Evolutionary conservation across 2,888 invertebrate species (phyloP).

Genomic region (Polietes domitor): DNA sequence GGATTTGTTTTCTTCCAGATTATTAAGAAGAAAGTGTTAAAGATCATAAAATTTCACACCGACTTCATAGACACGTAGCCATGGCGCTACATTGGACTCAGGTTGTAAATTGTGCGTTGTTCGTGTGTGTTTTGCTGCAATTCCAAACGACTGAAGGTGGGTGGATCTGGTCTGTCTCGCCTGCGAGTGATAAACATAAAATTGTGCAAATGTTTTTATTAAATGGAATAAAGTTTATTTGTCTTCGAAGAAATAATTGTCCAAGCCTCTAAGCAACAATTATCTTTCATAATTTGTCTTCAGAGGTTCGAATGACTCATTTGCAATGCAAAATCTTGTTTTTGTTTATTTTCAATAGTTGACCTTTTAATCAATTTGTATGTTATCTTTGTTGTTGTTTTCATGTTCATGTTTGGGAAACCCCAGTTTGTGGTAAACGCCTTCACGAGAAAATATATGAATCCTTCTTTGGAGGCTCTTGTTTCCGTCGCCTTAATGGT

Average conservation of each 20-base stretch:
- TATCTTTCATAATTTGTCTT: too few relatives aligned
- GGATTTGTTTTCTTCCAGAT: slow-evolving; percentile 34
- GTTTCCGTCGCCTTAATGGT: slow-evolving; percentile 95
- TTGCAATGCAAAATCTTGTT: not conserved
- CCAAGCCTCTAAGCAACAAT: not conserved
- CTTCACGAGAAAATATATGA: slow-evolving; percentile 92
- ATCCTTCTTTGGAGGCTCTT: slow-evolving; percentile 87
- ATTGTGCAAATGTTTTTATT: not conserved
- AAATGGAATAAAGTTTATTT: too few relatives aligned
- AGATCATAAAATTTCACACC: slow-evolving; percentile 33
- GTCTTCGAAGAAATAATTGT: not conserved
- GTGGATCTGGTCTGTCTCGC: slow-evolving; percentile 27
- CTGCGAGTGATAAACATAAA: not conserved
- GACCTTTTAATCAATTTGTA: slow-evolving; percentile 16
- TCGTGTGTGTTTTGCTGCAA: slow-evolving; percentile 50
- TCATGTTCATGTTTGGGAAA: slow-evolving; percentile 25
- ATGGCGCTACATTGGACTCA: slow-evolving; percentile 59
- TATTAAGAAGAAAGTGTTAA: slow-evolving; percentile 40
- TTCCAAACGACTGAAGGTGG: slow-evolving; percentile 55
- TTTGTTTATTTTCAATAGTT: slow-evolving; percentile 17
- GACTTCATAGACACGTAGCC: slow-evolving; percentile 27
- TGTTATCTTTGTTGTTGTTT: slow-evolving; percentile 12
- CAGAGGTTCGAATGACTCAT: slow-evolving; percentile 48
- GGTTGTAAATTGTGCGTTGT: slow-evolving; percentile 44
- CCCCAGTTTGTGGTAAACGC: slow-evolving; percentile 78